phyloP scores from a whole-genome alignment of 2,888 invertebrate genomes.

The Nephrocerus scutellatus region DNA sequence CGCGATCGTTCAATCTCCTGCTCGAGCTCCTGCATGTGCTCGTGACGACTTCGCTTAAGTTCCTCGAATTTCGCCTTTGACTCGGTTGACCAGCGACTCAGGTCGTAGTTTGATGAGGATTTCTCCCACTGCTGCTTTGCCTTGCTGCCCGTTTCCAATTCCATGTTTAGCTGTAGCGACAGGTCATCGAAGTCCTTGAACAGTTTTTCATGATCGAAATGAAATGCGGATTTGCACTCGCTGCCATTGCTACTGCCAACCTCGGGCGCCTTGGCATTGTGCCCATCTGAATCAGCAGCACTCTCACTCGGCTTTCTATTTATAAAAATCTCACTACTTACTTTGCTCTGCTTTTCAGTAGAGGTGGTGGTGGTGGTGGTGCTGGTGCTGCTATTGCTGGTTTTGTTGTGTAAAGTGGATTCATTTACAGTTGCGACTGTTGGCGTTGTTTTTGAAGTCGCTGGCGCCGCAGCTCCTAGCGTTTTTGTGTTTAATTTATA shows the following conservation, averaged over 20 bases:
- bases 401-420: conserved; percentile 12
- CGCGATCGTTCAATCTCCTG: conserved; percentile 36
- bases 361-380: conserved; percentile 20
- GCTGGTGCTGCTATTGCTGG: conserved; percentile 14
- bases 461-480: conserved; percentile 7
- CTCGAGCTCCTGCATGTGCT: conserved; percentile 36
- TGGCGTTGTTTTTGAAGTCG: conserved; percentile 28
- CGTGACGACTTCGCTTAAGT: conserved; percentile 33
- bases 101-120: conserved; percentile 36
- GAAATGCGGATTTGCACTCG: conserved; percentile 21
- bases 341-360: conserved; percentile 14
- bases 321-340: conserved; percentile 23
- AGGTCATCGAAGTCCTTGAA: conserved; percentile 47
- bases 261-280: conserved; percentile 42
- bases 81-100: conserved; percentile 26
- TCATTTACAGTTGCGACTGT: conserved; percentile 18
- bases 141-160: conserved; percentile 36
- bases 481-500: conserved; percentile 39
- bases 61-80: conserved; percentile 29
- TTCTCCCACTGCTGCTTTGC: conserved; percentile 30
- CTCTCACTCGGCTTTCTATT: conserved; percentile 21
- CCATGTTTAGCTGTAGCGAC: conserved; percentile 41
- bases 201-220: conserved; percentile 40
- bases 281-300: conserved; percentile 45
- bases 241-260: conserved; percentile 21